Base-by-base conservation (phyloP, 2,113 vertebrate genomes). In the Arenaria interpres region DNA sequence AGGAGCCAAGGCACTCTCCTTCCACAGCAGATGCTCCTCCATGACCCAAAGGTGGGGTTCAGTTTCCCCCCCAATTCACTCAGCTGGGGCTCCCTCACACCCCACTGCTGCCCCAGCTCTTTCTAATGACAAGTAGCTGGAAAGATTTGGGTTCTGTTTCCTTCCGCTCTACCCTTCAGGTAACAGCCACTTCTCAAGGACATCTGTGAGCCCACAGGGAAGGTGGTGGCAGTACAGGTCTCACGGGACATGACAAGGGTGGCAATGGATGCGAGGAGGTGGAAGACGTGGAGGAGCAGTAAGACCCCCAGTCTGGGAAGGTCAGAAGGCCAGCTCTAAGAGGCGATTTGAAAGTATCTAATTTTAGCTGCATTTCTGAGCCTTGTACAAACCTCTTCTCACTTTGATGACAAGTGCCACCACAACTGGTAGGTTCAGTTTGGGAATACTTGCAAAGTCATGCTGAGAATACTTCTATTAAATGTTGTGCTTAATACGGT, bases 211-310 rank as follows among this genome's bases (percentile, higher is more conserved):
- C 33, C 37, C 25, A 24, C 24, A 12, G 14, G 8, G 14, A 46
- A 46, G 39, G 39, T 10, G 23, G 27, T 11, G 12, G 53, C 60
- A 59, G 41, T 21, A 46, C 28, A 59, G 24, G 20, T 51, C 64
- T n/a, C 73, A n/a, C 10, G 18, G 46, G 64, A 37, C 10, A 39
- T 10, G 14, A 24, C 9, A 59, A 24, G 11, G 19, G 3, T 14
- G 14, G 48, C 6, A 62, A 13, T 7, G 23, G 41, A 72, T 13
- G 30, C 0, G 0, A 37, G 41, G 30, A 74, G 14, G 4, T 22
- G 11, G 23, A 45, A 68, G 18, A 28, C 30, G 7, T 0, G 9
- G 62, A 91, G 11, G 37, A 74, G 25, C 0, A 0, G 62, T 0
- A 0, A 48, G 67, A 64, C 28, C 10, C 50, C 2, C 50, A 45